Evolutionary conservation across 2,888 invertebrate genomes (phyloP).

Genomic region (Andrena minutula): DNA sequence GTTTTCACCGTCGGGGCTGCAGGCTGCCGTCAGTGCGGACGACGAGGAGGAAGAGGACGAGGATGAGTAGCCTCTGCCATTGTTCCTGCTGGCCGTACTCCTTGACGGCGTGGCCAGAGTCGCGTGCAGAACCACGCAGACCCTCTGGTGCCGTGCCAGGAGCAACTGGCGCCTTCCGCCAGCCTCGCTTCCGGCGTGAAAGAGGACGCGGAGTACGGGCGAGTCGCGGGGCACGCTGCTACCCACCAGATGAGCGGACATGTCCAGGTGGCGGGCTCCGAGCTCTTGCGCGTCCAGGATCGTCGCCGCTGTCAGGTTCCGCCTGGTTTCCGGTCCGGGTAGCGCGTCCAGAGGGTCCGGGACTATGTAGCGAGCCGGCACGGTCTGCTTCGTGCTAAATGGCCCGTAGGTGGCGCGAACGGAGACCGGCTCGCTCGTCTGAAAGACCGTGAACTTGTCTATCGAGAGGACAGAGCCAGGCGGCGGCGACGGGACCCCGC

Average conservation of each 20-base stretch:
- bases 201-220: conserved; percentile 96
- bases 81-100: conserved; percentile 73
- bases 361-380: conserved; percentile 95
- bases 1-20: conserved; percentile 96
- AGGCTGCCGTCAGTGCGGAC: conserved; percentile 92
- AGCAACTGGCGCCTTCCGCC: conserved; percentile 90
- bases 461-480: conserved; percentile 91
- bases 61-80: conserved; percentile 59
- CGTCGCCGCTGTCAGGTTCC: conserved; percentile 83
- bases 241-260: conserved; percentile 97
- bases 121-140: conserved; percentile 93
- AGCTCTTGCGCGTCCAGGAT: conserved; percentile 87
- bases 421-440: conserved; percentile 95
- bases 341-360: conserved; percentile 92
- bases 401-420: conserved; percentile 97
- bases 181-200: conserved; percentile 95
- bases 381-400: conserved; percentile 97
- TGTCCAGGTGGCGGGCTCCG: conserved; percentile 92
- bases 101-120: conserved; percentile 86
- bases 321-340: conserved; percentile 82
- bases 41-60: conserved; percentile 56
- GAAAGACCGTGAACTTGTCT: conserved; percentile 96
- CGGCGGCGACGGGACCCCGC: conserved; percentile 85
- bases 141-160: conserved; percentile 89
- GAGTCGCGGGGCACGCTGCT: conserved; percentile 94